Evolutionary conservation across 2,797 vertebrate genomes (phyloP).

Genomic region (Huso huso): DNA sequence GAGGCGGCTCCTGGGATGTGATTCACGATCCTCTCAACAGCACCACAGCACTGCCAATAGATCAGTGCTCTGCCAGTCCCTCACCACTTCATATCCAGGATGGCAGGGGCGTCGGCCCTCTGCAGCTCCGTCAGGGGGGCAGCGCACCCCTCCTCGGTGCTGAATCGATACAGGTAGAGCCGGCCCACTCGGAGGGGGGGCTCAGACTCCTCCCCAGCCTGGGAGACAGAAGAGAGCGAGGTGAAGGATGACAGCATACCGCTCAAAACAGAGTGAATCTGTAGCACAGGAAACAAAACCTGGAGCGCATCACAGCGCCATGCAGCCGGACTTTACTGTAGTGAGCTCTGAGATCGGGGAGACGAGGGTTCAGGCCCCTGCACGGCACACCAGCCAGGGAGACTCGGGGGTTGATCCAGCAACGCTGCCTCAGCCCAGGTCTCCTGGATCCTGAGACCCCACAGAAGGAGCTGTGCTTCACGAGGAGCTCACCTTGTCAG

Average conservation of each 20-base stretch:
- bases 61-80: background rate
- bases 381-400: no score
- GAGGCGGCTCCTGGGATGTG: background rate
- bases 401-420: no score
- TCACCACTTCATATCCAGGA: conserved; percentile 92
- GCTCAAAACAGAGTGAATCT: background rate
- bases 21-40: background rate
- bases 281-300: background rate
- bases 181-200: conserved; percentile 64
- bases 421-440: no score
- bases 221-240: accelerated
- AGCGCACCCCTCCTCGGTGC: conserved; percentile 37
- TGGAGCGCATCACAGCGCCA: background rate
- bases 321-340: no score
- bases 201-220: conserved; percentile 39
- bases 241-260: background rate
- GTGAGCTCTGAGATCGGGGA: no score
- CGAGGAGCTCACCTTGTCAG: conserved; percentile 41
- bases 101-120: conserved; percentile 67
- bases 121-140: conserved; percentile 74
- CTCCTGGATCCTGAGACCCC: no score
- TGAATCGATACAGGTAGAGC: conserved; percentile 76
- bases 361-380: no score
- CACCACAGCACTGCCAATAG: no score
- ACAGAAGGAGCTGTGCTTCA: no score